Conservation (phyloP, 2,113 vertebrate species). For the Theristicus caerulescens region DNA sequence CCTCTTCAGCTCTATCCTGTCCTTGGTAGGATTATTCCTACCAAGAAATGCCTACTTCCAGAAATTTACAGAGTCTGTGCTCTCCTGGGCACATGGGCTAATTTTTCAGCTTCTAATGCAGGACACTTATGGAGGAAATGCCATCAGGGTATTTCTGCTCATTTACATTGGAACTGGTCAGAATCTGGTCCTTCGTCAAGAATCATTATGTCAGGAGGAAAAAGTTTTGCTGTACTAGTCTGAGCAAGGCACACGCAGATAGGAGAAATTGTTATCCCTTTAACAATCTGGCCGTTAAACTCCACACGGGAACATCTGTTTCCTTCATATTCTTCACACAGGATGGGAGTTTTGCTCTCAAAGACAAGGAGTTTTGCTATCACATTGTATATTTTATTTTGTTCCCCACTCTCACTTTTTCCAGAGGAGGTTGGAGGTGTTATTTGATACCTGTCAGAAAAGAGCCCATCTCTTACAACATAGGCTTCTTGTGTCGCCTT, state of each 20-base stretch:
- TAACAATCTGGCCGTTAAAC: slow-evolving; percentile 6
- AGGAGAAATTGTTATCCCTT: background rate
- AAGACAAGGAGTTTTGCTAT: slow-evolving; percentile 27
- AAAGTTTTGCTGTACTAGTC: background rate
- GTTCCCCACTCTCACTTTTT: background rate
- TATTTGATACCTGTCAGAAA: slow-evolving; percentile 20
- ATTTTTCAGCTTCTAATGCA: background rate
- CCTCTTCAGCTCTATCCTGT: background rate
- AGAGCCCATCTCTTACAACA: background rate
- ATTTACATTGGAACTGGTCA: background rate
- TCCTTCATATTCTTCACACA: background rate
- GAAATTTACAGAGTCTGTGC: background rate
- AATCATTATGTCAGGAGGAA: background rate
- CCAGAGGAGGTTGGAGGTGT: background rate
- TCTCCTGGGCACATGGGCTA: background rate
- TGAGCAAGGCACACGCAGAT: background rate
- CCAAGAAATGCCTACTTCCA: background rate
- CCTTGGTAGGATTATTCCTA: background rate
- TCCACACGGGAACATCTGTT: background rate
- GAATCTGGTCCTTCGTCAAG: background rate
- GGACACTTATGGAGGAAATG: background rate
- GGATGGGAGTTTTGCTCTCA: slow-evolving; percentile 9
- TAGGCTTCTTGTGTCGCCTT: background rate
- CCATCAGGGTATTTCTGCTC: background rate
- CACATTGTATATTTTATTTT: slow-evolving; percentile 32